Evolutionary conservation across 2,797 vertebrate species (phyloP).

Genomic region (Pseudomugil gertrudae): DNA sequence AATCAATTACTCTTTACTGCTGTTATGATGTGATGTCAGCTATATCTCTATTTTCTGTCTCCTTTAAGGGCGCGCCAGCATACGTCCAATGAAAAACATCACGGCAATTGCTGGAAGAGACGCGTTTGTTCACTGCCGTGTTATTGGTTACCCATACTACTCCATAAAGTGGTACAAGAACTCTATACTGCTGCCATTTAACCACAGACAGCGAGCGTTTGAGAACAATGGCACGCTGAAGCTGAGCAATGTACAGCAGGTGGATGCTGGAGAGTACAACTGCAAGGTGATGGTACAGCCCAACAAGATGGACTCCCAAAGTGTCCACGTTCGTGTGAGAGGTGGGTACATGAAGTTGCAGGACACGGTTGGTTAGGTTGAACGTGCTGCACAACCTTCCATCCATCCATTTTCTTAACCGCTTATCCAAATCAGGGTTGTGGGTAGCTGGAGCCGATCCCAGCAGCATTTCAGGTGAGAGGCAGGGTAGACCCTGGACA

Average conservation of each 20-base stretch:
- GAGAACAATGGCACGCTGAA: constrained; percentile 98
- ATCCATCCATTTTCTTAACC: too few relatives aligned
- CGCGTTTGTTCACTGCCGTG: constrained; percentile 96
- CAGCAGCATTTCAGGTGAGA: too few relatives aligned
- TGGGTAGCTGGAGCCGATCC: too few relatives aligned
- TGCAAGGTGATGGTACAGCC: constrained; percentile 97
- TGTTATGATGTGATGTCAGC: constrained; percentile 20
- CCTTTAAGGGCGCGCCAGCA: constrained; percentile 92
- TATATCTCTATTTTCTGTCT: constrained; percentile 68
- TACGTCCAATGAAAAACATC: constrained; percentile 98
- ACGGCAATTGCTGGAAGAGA: constrained; percentile 96
- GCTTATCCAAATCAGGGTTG: too few relatives aligned
- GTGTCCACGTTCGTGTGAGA: constrained; percentile 94
- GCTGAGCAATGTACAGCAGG: constrained; percentile 95
- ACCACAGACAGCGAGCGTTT: constrained; percentile 97
- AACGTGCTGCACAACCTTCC: background rate
- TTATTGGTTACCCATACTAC: constrained; percentile 98
- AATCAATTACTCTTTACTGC: constrained; percentile 18
- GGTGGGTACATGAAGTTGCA: constrained; percentile 75
- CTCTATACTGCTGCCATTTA: constrained; percentile 94
- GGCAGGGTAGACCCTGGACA: too few relatives aligned
- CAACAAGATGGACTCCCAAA: constrained; percentile 95
- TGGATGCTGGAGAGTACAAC: constrained; percentile 95
- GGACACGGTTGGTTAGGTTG: background rate
- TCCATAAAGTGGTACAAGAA: constrained; percentile 99